Evolutionary conservation across 1,140 invertebrate species (phyloP).

Genomic region (Phthorimaea operculella): DNA sequence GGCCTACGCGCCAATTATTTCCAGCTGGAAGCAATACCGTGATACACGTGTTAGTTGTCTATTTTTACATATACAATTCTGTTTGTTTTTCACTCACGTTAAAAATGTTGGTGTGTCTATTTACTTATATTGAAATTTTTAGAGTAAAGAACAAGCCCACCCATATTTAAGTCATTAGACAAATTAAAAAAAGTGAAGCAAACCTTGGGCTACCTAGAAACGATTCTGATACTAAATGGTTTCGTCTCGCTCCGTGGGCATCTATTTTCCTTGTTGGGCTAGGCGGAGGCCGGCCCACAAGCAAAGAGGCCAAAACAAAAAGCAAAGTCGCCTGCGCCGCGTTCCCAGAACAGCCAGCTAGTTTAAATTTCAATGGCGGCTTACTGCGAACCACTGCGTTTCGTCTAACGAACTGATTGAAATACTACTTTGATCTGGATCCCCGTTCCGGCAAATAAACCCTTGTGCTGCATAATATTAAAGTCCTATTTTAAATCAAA

Average conservation of each 20-base stretch:
- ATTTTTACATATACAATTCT: too few relatives aligned
- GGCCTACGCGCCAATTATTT: too few relatives aligned
- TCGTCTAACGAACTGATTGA: constrained; percentile 52
- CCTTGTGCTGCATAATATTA: neutral
- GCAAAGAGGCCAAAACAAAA: constrained; percentile 14
- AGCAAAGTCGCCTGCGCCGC: constrained; percentile 18
- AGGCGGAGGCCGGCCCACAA: constrained; percentile 14
- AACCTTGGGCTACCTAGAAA: constrained; percentile 18
- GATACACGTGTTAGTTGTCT: too few relatives aligned
- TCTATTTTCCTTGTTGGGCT: constrained; percentile 24
- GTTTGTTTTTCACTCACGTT: too few relatives aligned
- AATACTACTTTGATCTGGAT: constrained; percentile 46
- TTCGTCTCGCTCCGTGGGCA: constrained; percentile 16
- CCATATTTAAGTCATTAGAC: too few relatives aligned
- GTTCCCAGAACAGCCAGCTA: constrained; percentile 40
- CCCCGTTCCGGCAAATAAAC: neutral
- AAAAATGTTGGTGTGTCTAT: too few relatives aligned
- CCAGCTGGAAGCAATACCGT: too few relatives aligned
- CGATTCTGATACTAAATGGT: constrained; percentile 11
- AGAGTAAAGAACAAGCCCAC: too few relatives aligned
- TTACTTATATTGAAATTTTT: too few relatives aligned
- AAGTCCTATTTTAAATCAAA: neutral
- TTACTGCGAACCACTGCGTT: constrained; percentile 42
- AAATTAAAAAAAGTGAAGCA: too few relatives aligned
- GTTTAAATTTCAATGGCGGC: constrained; percentile 54